These are phyloP conservation scores for Pelochelys cantorii DNA, from an alignment of 2,797 vertebrate species.

Conservation along the genomic window DNA sequence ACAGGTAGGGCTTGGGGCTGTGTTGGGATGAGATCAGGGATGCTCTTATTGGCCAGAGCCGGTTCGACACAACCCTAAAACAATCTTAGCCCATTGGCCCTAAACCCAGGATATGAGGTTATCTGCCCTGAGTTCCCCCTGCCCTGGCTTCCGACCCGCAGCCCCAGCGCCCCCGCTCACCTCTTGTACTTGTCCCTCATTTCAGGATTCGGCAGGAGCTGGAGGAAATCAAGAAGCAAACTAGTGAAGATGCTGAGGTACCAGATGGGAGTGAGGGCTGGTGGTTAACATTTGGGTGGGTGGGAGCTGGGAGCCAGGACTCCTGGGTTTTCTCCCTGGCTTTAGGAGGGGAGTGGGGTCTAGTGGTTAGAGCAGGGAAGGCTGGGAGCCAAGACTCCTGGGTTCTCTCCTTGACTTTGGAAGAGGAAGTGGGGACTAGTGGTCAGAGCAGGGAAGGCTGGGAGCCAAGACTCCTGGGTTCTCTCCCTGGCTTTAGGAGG, in stretches of 20 bases:
- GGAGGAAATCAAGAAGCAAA: constrained; percentile 43
- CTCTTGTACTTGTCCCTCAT: not conserved
- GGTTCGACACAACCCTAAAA: not conserved
- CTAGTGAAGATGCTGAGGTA: constrained; percentile 57
- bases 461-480: no score
- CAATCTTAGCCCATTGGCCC: not conserved
- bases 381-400: no score
- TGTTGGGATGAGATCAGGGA: no score
- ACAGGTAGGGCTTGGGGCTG: not conserved
- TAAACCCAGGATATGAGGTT: not conserved
- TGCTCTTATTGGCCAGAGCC: not conserved
- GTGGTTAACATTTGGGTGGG: no score
- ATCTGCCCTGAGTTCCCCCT: not conserved
- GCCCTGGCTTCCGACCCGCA: no score
- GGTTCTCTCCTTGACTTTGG: no score
- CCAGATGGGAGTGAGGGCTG: not conserved
- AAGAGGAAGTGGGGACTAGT: no score
- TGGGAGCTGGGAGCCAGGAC: not conserved
- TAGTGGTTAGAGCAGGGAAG: no score
- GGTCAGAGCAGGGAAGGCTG: not conserved
- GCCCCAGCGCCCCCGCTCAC: not conserved
- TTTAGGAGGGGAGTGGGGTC: not conserved
- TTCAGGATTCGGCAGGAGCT: constrained; percentile 42
- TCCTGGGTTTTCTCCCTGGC: not conserved
- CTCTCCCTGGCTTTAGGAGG: no score